Base-by-base conservation (phyloP, 1,140 invertebrate genomes). In the Brachionus asplanchnoidis region DNA sequence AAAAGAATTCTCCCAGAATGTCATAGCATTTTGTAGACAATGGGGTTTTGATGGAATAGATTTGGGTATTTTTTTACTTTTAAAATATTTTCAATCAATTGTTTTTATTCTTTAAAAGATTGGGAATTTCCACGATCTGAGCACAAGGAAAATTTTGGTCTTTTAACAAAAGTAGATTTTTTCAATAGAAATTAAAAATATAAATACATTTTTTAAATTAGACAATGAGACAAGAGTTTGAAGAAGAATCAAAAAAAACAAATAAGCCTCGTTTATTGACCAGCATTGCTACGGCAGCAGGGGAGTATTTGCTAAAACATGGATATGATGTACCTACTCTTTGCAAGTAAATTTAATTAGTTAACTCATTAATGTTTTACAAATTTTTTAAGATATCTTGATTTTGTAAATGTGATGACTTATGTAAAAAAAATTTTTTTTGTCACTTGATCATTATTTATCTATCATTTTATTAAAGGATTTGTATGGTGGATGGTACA, bases 211-310 rank as follows among this genome's bases (percentile, higher is more conserved):
- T 68, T 68, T 32, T 11, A 36, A 53, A 85, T 9, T 84, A 89
- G 80, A 95, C 96, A 88, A 87, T 97, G 0, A 93, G 93, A 56
- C 91, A 91, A 32, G 93, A 92, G 5, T 94, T 97, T 79, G 92
- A 85, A n/a, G 84, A 84, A 17, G 87, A 88, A 91, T 86, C 93
- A 93, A 65, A 87, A 60, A 50, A 83, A 75, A 85, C 85, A 11
- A 85, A 85, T 12, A 88, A 86, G 60, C 14, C 87, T 87, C 66
- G 89, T 88, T 65, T 92, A 87, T 56, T 92, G 2, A 86, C 93
- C 2, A 90, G 91, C 3, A 88, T 92, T n/a, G 91, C 92, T 7
- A 91, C 92, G 9, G 91, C 92, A 8, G 91, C 92, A 11, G 91
- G 91, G 3, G 88, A 87, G 65, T 87, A 87, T 88, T 86, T 92